Conservation (phyloP, 2,797 vertebrate species). For the Galaxias olidus region DNA sequence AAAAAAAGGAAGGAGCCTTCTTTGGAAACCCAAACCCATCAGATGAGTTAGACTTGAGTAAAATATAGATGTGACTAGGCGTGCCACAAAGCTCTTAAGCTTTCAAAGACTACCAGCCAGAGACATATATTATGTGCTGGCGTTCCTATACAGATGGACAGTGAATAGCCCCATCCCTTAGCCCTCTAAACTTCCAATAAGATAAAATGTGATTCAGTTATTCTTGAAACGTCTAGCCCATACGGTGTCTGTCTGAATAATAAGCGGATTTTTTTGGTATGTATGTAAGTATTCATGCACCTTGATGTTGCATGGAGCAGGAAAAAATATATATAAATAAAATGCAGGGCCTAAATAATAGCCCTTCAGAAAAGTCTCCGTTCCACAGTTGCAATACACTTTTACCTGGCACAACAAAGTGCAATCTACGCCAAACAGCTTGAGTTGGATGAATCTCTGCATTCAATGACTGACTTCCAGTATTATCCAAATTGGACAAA, state of each 20-base stretch:
- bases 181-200: slow-evolving; percentile 1
- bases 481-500: no score
- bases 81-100: slow-evolving; percentile 41
- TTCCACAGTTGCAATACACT: no score
- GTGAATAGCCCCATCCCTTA: slow-evolving; percentile 20
- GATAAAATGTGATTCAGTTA: no score
- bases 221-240: no score
- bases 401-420: no score
- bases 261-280: no score
- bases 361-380: no score
- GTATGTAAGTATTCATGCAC: neutral
- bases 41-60: slow-evolving; percentile 21
- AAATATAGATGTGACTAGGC: slow-evolving; percentile 47
- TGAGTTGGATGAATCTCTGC: no score
- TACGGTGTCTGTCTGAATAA: no score
- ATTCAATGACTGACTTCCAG: no score
- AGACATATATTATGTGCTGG: slow-evolving; percentile 28
- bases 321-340: slow-evolving; percentile 21
- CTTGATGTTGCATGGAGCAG: slow-evolving; percentile 32
- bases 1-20: slow-evolving; percentile 2
- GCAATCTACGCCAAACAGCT: no score
- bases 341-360: no score
- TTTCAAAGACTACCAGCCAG: slow-evolving; percentile 38
- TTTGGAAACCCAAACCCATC: slow-evolving; percentile 21
- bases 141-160: neutral